Evolutionary conservation across 30 jellyfish, hydroid and myxozoan genomes (phyloP), one percentile per base, ranked within the genome.

Genomic region (Morbakka virulenta): DNA sequence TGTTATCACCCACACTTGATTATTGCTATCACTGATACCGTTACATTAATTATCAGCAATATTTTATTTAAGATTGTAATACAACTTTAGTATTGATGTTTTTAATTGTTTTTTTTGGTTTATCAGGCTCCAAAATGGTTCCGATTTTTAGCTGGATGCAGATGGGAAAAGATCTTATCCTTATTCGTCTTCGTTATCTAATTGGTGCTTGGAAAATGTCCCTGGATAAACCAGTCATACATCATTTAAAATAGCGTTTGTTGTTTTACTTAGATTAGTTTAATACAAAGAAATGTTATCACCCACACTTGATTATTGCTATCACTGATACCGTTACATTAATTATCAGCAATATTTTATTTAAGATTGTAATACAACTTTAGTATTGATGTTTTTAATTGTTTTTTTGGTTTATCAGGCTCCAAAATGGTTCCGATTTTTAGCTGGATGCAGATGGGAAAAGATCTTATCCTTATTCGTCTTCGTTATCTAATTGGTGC

Each of bases 391-490:
- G 61, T 47, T 11, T 47, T 47, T 47, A 47, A 47, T 47, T 12
- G 14, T n/a, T n/a, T n/a, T n/a, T n/a, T n/a, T n/a, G n/a, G n/a
- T n/a, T n/a, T n/a, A n/a, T n/a, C 70, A 91, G 98, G 98, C 36
- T 91, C 98, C 11, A 91, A 91, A 76, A 91, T 91, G 98, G 81
- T 91, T 13, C 98, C 98, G 20, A 74, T 91, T 31, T 91, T 91
- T 69, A 91, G 98, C 75, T 91, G 98, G 98, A 36, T 91, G 25
- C 95, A 91, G 51, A 91, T 91, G 98, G 98, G 98, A 30, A 84
- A 84, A 84, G 98, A 91, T 57, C 77, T 91, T 34, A 77, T 91
- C 32, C 48, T 91, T 81, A 91, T 91, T 30, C 91, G n/a, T n/a
- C n/a, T n/a, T n/a, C n/a, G n/a, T n/a, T n/a, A n/a, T n/a, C n/a